Evolutionary conservation across 2,797 vertebrate genomes (phyloP).

Genomic region (Oreochromis mossambicus): DNA sequence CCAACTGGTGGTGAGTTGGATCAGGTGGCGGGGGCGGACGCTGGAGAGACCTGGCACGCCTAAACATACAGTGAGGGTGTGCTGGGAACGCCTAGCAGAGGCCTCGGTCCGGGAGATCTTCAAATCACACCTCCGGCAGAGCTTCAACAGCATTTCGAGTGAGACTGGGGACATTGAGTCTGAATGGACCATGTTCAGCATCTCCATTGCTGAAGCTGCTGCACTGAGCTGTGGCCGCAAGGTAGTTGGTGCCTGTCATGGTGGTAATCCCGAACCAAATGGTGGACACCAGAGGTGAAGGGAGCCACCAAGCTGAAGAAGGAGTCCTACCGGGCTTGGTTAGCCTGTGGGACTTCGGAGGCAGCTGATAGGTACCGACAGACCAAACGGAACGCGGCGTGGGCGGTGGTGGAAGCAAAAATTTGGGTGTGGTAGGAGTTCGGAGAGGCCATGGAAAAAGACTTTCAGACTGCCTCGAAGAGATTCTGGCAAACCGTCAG

Average conservation of each 20-base stretch:
- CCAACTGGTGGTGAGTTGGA: background rate
- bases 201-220: background rate
- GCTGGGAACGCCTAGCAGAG: background rate
- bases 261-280: background rate
- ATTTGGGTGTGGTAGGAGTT: background rate
- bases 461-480: background rate
- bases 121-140: background rate
- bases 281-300: background rate
- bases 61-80: background rate
- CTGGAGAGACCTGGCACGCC: background rate
- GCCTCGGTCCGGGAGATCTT: background rate
- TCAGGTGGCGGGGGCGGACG: fast-evolving
- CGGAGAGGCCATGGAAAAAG: background rate
- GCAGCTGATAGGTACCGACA: background rate
- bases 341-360: background rate
- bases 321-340: background rate
- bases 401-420: background rate
- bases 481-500: background rate
- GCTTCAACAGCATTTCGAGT: background rate
- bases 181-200: background rate
- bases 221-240: background rate
- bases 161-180: background rate
- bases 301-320: background rate
- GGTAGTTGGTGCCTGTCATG: background rate
- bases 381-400: fast-evolving